A percentile compares a stretch with the other conserved stretches of the same genome.
Evolutionary conservation across 1,140 invertebrate species (phyloP).

Genomic region (Halictus rubicundus): DNA sequence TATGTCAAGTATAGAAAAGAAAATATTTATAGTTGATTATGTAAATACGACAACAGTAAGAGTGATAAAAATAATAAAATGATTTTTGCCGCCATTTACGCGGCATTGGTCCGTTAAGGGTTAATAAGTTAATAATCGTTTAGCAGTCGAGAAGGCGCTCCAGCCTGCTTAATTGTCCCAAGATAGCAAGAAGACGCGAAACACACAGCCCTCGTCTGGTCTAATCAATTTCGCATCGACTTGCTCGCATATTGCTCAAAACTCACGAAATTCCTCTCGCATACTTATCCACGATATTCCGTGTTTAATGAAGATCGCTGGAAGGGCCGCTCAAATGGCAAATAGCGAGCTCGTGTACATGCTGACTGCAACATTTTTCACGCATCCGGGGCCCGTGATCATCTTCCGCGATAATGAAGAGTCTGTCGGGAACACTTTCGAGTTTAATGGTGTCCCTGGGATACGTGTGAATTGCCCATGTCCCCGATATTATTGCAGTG

Average conservation of each 20-base stretch:
- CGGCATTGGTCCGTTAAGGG: too few relatives aligned
- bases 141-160: too few relatives aligned
- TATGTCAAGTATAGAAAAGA: too few relatives aligned
- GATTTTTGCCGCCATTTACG: too few relatives aligned
- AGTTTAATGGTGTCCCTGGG: neutral
- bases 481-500: neutral
- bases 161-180: too few relatives aligned
- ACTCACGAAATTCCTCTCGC: neutral
- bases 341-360: neutral
- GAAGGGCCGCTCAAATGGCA: neutral
- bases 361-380: constrained; percentile 2
- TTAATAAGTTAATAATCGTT: too few relatives aligned
- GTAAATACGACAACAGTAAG: too few relatives aligned
- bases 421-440: neutral
- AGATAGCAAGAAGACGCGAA: too few relatives aligned
- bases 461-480: constrained; percentile 14
- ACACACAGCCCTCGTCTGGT: too few relatives aligned
- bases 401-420: neutral
- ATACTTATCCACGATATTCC: neutral
- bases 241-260: neutral
- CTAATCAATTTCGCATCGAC: too few relatives aligned
- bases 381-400: neutral
- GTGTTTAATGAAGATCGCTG: neutral
- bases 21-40: too few relatives aligned
- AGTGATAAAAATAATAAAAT: too few relatives aligned